Evolutionary conservation across 2,113 vertebrate genomes (phyloP).

Genomic region (Lepus timidus): DNA sequence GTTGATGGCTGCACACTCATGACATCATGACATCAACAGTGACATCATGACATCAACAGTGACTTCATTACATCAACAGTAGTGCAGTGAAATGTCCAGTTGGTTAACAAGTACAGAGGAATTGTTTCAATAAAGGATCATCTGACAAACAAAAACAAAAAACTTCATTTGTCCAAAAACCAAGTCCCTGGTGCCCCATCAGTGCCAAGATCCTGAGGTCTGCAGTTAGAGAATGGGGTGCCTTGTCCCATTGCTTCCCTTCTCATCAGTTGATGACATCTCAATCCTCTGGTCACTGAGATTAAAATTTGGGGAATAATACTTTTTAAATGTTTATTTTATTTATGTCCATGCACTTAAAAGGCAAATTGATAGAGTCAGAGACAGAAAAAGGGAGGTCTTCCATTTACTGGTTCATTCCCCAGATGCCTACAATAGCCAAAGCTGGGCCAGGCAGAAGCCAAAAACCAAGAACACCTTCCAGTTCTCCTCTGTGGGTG

Average conservation of each 20-base stretch:
- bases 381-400: too few relatives aligned
- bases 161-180: not conserved
- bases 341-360: not conserved
- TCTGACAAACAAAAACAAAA: not conserved
- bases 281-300: not conserved
- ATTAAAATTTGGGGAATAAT: not conserved
- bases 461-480: too few relatives aligned
- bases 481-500: too few relatives aligned
- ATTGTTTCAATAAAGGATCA: conserved; percentile 40
- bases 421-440: too few relatives aligned
- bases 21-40: too few relatives aligned
- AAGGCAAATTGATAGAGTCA: too few relatives aligned
- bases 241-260: not conserved
- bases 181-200: not conserved
- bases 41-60: too few relatives aligned
- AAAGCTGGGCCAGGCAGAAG: too few relatives aligned
- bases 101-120: conserved; percentile 82
- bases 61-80: too few relatives aligned
- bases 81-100: too few relatives aligned
- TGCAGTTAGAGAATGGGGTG: not conserved
- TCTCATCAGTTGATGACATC: not conserved
- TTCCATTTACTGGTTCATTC: too few relatives aligned
- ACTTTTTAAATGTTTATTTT: not conserved
- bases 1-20: too few relatives aligned
- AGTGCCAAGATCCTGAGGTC: not conserved